Base-by-base conservation (phyloP, 1,140 invertebrate species). In the Habropoda laboriosa region DNA sequence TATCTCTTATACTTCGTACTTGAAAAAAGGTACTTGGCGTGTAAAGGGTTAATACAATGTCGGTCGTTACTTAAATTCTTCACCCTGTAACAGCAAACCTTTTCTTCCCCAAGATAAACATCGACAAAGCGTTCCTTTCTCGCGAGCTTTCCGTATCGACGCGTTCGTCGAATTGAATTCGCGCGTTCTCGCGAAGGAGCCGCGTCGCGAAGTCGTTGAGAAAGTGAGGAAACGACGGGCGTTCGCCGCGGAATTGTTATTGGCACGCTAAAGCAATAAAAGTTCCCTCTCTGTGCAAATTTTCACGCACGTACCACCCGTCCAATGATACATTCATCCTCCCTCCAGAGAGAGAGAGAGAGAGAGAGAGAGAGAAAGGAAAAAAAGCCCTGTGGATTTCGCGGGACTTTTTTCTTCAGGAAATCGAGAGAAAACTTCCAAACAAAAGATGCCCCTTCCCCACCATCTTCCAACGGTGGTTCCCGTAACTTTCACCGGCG, bases 231-330 rank as follows among this genome's bases (percentile, higher is more conserved):
- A 27, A 8, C 60, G 32, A 60, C 18, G n/a, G n/a, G 18, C 18
- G 57, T 27, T 64, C 24, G 64, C 45, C 30, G 30, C 21, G 45
- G 45, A 24, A 67, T 49, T 49, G 64, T 67, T 67, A 67, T 67
- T 67, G 64, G 13, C 64, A 49, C 40, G 63, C 63, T 66, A 66
- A 66, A 66, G 64, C 64, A 67, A 67, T 67, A 67, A 67, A 67
- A 67, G 64, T 67, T 67, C 35, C 45, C 8, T 32, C 18, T 2
- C 35, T 18, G 24, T n/a, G 30, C 64, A 47, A 67, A 67, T 49
- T 32, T 68, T 38, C 64, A 30, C 30, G 21, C 12, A 47, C 30
- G 6, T 30, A 24, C 12, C 42, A 1, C 21, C 12, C 32, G 21
- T 63, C 38, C 6, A 27, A 42, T 24, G 47, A 51, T 51, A 68